A percentile compares a stretch with the other conserved stretches of the same genome.
phyloP scores from a whole-genome alignment of 53 echinoderm and acorn worm species.

The Patiria pectinifera region DNA sequence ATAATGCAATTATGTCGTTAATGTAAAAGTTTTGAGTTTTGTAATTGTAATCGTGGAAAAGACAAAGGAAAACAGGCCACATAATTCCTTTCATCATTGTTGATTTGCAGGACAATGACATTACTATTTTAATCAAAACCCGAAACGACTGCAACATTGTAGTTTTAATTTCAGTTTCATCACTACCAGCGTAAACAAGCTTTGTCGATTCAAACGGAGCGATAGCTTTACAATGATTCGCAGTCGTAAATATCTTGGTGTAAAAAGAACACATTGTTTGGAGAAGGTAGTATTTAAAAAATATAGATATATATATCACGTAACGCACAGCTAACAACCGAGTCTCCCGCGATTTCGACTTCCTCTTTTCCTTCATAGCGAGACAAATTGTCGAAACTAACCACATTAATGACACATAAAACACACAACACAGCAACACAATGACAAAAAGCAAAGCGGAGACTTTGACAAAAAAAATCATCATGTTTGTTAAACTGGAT shows the following conservation, averaged over 20 bases:
- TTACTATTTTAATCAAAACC: neutral
- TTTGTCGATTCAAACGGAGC: neutral
- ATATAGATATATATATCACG: neutral
- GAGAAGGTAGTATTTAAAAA: no score
- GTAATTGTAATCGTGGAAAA: no score
- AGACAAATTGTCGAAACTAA: neutral
- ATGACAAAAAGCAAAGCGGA: neutral
- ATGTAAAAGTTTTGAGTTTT: no score
- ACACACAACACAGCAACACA: neutral
- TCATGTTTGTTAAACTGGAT: neutral
- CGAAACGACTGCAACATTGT: neutral
- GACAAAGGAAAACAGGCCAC: no score
- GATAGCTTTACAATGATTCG: neutral
- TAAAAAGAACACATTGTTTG: no score
- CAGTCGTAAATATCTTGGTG: no score
- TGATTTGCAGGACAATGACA: neutral
- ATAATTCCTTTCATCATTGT: neutral
- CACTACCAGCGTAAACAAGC: neutral
- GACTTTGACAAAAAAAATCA: neutral
- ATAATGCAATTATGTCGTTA: no score
- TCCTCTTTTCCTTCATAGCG: neutral
- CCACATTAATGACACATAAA: neutral
- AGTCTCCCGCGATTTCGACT: neutral
- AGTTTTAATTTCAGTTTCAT: neutral
- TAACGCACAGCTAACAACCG: no score